These are phyloP conservation scores for Cottus gobio DNA, from an alignment of 2,113 vertebrate species.

Conservation along the genomic window DNA sequence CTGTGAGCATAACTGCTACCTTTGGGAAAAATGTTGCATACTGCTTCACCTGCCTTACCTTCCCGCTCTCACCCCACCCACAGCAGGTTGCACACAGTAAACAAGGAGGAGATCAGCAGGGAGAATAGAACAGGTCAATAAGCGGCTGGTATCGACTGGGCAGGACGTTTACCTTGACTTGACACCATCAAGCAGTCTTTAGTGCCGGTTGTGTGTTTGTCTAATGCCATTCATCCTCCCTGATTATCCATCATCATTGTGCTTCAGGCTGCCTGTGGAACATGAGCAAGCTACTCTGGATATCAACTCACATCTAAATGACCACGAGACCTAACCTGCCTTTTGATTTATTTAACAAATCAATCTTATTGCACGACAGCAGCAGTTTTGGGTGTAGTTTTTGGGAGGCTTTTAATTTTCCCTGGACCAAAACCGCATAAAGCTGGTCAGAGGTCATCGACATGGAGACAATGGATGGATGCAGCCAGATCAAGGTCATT, in stretches of 20 bases:
- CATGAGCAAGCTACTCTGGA: background rate
- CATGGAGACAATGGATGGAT: too few species aligned
- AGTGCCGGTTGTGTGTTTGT: background rate
- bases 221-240: background rate
- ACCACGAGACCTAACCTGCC: background rate
- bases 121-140: background rate
- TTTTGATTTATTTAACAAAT: background rate
- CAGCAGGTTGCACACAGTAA: background rate
- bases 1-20: too few species aligned
- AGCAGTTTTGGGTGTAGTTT: too few species aligned
- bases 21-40: background rate
- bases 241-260: background rate
- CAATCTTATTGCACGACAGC: too few species aligned
- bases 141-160: background rate
- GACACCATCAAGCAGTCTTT: constrained; percentile 1
- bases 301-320: background rate
- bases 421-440: too few species aligned
- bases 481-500: too few species aligned
- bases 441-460: too few species aligned
- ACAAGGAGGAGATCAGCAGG: background rate
- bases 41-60: background rate
- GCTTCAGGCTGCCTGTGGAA: background rate
- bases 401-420: too few species aligned
- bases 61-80: background rate
- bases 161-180: background rate